Conservation (phyloP, 1,140 invertebrate species). For the Metopolophium dirhodum region DNA sequence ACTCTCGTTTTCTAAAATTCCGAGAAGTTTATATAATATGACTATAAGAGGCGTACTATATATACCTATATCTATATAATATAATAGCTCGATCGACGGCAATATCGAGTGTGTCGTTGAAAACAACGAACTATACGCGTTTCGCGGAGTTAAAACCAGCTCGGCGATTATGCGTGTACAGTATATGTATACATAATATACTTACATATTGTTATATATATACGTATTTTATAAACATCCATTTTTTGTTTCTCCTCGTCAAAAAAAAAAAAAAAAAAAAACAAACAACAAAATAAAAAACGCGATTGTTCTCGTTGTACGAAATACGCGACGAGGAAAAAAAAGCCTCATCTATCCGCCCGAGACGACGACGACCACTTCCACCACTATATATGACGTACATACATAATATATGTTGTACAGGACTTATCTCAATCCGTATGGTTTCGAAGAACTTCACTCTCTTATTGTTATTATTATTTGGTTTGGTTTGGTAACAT, state of each 20-base stretch:
- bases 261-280: background rate
- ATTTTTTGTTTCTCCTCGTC: background rate
- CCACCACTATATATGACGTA: background rate
- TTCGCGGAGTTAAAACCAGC: background rate
- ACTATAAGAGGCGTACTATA: background rate
- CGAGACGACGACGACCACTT: background rate
- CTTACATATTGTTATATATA: no score
- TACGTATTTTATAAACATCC: background rate
- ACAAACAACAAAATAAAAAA: background rate
- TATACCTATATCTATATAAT: background rate
- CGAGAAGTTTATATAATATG: background rate
- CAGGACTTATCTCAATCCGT: background rate
- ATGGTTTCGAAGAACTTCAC: background rate
- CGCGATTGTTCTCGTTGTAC: background rate
- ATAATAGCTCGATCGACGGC: background rate
- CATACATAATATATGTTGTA: background rate
- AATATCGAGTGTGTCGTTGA: background rate
- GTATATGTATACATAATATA: background rate
- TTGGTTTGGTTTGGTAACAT: background rate
- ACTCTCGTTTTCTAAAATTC: conserved; percentile 1
- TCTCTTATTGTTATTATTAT: no score
- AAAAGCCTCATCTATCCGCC: background rate
- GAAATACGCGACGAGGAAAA: background rate
- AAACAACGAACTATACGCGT: background rate
- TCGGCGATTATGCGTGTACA: background rate